Evolutionary conservation across 2,888 invertebrate genomes (phyloP).

Genomic region (Pocota personata): DNA sequence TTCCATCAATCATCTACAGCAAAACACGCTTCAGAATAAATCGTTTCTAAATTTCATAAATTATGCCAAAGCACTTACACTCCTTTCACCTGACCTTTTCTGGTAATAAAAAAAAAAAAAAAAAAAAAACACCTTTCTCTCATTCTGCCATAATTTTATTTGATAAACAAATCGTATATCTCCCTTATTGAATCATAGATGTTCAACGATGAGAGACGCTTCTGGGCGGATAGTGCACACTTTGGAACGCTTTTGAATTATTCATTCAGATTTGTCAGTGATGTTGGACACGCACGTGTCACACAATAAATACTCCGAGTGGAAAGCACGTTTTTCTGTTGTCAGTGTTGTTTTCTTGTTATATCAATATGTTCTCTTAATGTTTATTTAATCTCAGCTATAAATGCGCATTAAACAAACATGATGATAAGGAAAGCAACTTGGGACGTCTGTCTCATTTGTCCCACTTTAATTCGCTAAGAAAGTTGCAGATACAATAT

Average conservation of each 20-base stretch:
- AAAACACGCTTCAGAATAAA: background rate
- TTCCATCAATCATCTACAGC: background rate
- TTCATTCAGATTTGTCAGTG: background rate
- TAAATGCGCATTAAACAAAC: conserved; percentile 38
- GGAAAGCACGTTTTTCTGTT: background rate
- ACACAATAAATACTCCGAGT: background rate
- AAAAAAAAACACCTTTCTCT: background rate
- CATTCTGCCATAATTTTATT: background rate
- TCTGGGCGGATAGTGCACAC: background rate
- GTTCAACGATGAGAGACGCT: background rate
- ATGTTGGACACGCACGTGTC: background rate
- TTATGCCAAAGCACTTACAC: background rate
- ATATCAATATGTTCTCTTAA: background rate
- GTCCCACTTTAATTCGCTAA: background rate
- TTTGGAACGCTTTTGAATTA: background rate
- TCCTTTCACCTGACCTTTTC: conserved; percentile 26
- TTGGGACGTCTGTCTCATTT: background rate
- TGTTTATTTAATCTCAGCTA: conserved; percentile 18
- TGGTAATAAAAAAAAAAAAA: background rate
- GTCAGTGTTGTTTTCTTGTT: background rate
- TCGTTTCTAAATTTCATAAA: background rate
- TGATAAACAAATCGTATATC: background rate
- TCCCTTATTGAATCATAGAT: background rate
- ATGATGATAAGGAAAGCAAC: background rate
- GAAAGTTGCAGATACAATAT: background rate